Conservation (phyloP, 2,888 invertebrate species). For the Coleophora deauratella region DNA sequence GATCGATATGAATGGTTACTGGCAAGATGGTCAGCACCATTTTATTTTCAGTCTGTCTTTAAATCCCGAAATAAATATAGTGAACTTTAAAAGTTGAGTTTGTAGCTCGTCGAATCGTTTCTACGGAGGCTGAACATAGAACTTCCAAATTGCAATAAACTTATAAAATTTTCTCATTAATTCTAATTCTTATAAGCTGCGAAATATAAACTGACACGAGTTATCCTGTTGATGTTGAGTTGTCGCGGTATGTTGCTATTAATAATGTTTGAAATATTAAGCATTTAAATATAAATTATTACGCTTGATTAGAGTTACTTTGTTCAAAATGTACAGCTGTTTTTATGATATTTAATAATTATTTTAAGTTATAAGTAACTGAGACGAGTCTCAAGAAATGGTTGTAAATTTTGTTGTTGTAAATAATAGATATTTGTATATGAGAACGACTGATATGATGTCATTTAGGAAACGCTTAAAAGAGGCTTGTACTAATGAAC, state of each 20-base stretch:
- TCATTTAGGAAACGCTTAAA: slow-evolving; percentile 20
- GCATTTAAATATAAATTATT: slow-evolving; percentile 19
- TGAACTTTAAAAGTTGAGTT: no score
- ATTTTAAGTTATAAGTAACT: slow-evolving; percentile 31
- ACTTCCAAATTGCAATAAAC: background rate
- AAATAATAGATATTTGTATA: slow-evolving; percentile 40
- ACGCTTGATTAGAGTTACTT: slow-evolving; percentile 30
- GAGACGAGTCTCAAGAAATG: slow-evolving; percentile 34
- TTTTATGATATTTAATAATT: slow-evolving; percentile 22
- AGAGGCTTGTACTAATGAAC: background rate
- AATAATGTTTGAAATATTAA: no score
- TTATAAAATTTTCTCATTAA: slow-evolving; percentile 3
- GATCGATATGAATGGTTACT: background rate
- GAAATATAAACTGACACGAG: background rate
- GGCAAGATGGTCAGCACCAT: no score
- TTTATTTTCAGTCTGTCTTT: no score
- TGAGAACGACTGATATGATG: slow-evolving; percentile 43
- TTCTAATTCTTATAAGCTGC: background rate
- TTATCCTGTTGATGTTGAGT: no score
- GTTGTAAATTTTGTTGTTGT: slow-evolving; percentile 52
- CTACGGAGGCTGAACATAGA: background rate
- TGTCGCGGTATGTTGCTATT: no score
- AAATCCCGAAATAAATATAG: no score
- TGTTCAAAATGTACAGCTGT: slow-evolving; percentile 14
- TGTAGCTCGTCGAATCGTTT: background rate